Evolutionary conservation across 1,140 invertebrate genomes (phyloP).

Genomic region (Atta texana): DNA sequence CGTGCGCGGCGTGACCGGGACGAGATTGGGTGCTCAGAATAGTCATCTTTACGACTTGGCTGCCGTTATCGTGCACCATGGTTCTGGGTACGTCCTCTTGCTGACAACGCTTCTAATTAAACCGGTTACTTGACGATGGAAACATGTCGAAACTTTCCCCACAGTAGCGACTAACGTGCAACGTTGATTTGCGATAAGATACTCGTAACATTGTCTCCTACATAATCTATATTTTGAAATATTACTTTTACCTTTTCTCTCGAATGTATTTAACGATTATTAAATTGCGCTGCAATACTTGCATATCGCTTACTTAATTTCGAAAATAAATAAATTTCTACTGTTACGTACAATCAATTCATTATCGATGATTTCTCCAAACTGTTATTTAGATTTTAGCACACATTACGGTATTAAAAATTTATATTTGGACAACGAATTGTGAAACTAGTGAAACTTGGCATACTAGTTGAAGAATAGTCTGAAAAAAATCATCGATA

Average conservation of each 20-base stretch:
- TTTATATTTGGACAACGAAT: too few species aligned
- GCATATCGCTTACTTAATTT: not conserved
- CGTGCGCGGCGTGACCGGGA: slow-evolving; percentile 90
- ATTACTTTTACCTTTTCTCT: not conserved
- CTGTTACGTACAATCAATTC: not conserved
- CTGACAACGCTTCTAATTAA: slow-evolving; percentile 23
- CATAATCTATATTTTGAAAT: not conserved
- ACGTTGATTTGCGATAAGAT: slow-evolving; percentile 40
- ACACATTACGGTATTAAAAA: too few species aligned
- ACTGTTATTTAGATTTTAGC: too few species aligned
- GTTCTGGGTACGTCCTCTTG: slow-evolving; percentile 88
- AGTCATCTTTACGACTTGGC: slow-evolving; percentile 93
- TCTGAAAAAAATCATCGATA: too few species aligned
- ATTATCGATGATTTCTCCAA: too few species aligned
- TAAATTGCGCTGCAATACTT: not conserved
- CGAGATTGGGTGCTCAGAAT: slow-evolving; percentile 88
- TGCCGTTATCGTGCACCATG: slow-evolving; percentile 95
- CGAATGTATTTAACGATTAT: not conserved
- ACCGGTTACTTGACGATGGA: not conserved
- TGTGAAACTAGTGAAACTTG: too few species aligned
- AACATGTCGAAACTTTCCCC: not conserved
- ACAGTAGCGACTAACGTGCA: not conserved
- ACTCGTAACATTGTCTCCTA: not conserved
- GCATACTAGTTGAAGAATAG: too few species aligned
- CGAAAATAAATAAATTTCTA: not conserved